These are phyloP conservation scores for Champsocephalus esox DNA, from an alignment of 2,797 vertebrate genomes.

Conservation along the genomic window DNA sequence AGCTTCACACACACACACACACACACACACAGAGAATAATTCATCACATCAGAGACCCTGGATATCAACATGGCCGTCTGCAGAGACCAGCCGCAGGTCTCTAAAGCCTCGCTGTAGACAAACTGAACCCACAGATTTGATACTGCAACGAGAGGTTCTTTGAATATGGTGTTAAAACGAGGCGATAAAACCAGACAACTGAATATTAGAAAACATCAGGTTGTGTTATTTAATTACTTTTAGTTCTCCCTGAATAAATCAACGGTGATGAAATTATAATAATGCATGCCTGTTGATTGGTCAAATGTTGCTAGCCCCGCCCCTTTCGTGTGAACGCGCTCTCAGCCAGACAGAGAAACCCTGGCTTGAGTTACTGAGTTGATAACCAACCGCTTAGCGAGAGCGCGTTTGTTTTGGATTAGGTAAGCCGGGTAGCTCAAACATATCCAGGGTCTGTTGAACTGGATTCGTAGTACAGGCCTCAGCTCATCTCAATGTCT, in stretches of 20 bases:
- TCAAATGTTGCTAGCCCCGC: too few relatives aligned
- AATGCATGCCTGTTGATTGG: background rate
- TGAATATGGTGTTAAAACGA: background rate
- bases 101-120: constrained; percentile 40
- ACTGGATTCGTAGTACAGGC: too few relatives aligned
- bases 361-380: too few relatives aligned
- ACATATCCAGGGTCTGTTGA: too few relatives aligned
- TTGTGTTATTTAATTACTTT: background rate
- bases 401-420: too few relatives aligned
- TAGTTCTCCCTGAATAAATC: constrained; percentile 37
- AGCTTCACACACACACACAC: background rate
- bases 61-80: constrained; percentile 42
- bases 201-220: constrained; percentile 3
- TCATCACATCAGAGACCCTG: constrained; percentile 55
- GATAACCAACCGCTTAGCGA: too few relatives aligned
- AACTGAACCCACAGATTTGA: constrained; percentile 21
- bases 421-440: too few relatives aligned
- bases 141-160: constrained; percentile 7
- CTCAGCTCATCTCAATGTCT: background rate
- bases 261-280: constrained; percentile 21
- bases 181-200: background rate
- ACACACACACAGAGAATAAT: constrained; percentile 58
- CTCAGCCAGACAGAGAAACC: too few relatives aligned
- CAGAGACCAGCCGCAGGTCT: constrained; percentile 50
- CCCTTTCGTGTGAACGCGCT: too few relatives aligned